phyloP scores from a whole-genome alignment of 1,140 invertebrate species.

The Brachionus calyciflorus region DNA sequence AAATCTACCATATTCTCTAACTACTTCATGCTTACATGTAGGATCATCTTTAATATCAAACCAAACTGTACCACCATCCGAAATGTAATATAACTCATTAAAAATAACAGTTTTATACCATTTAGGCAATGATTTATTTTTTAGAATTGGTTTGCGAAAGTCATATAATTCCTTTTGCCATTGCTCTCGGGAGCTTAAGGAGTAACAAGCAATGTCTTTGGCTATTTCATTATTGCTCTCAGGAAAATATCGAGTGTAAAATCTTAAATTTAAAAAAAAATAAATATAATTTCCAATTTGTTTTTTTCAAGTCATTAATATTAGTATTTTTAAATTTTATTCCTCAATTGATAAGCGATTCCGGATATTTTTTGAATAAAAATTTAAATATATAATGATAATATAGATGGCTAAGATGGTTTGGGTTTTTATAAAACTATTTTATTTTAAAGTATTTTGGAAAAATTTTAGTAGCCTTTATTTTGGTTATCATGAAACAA shows the following conservation, averaged over 20 bases:
- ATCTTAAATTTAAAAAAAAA: constrained; percentile 64
- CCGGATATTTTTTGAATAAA: too few relatives aligned
- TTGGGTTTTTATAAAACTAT: too few relatives aligned
- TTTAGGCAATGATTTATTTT: constrained; percentile 75
- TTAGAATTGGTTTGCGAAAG: constrained; percentile 78
- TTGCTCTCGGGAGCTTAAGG: constrained; percentile 69
- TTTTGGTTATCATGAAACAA: too few relatives aligned
- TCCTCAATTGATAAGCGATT: too few relatives aligned
- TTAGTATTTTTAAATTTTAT: too few relatives aligned
- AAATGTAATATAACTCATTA: constrained; percentile 87
- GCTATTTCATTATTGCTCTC: constrained; percentile 55
- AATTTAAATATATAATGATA: too few relatives aligned
- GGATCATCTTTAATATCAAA: constrained; percentile 62
- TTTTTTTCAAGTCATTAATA: too few relatives aligned
- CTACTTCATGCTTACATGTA: constrained; percentile 50
- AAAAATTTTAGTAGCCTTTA: too few relatives aligned
- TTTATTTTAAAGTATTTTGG: too few relatives aligned
- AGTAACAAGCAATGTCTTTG: constrained; percentile 71
- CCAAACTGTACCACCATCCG: constrained; percentile 89
- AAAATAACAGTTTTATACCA: constrained; percentile 93
- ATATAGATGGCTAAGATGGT: too few relatives aligned
- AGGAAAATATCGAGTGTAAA: constrained; percentile 79
- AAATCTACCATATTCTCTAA: constrained; percentile 61
- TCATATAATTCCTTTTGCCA: constrained; percentile 79
- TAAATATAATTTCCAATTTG: too few relatives aligned